Evolutionary conservation across 1,140 invertebrate species (phyloP).

Genomic region (Ditylenchus dipsaci): DNA sequence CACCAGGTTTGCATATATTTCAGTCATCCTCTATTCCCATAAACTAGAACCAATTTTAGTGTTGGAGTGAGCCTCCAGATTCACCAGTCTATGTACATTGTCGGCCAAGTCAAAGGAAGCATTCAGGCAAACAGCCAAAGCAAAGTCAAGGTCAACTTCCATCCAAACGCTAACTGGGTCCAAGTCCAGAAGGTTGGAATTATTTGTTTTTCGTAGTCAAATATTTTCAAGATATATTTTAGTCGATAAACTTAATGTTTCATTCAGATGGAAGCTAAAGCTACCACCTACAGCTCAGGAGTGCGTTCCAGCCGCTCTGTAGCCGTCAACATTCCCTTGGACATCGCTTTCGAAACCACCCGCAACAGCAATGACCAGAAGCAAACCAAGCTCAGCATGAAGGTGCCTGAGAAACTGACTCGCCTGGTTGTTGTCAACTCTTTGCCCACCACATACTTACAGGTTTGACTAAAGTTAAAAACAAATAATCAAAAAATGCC

Average conservation of each 20-base stretch:
- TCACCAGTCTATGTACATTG: constrained; percentile 28
- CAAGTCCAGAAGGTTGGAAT: constrained; percentile 26
- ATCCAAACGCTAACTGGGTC: constrained; percentile 19
- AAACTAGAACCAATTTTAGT: background rate
- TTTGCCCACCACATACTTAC: constrained; percentile 34
- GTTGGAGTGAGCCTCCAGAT: constrained; percentile 43
- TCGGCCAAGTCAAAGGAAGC: constrained; percentile 36
- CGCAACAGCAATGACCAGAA: background rate
- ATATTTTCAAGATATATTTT: background rate
- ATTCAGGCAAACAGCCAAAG: constrained; percentile 23
- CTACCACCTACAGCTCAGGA: constrained; percentile 34
- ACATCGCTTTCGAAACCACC: constrained; percentile 24
- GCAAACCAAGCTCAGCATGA: constrained; percentile 21
- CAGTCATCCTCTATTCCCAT: no score
- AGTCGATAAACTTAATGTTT: constrained; percentile 7
- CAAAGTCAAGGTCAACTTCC: constrained; percentile 9
- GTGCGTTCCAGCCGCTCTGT: constrained; percentile 32
- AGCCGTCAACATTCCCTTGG: constrained; percentile 36
- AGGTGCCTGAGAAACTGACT: constrained; percentile 27
- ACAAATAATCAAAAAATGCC: constrained; percentile 8
- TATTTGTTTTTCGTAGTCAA: background rate
- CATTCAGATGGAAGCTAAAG: constrained; percentile 26
- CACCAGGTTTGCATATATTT: constrained; percentile 12
- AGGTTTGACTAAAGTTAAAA: constrained; percentile 3
- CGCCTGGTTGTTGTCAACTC: constrained; percentile 28